These are phyloP conservation scores for Microctonus aethiopoides DNA, from an alignment of 2,888 invertebrate genomes.

Conservation along the genomic window DNA sequence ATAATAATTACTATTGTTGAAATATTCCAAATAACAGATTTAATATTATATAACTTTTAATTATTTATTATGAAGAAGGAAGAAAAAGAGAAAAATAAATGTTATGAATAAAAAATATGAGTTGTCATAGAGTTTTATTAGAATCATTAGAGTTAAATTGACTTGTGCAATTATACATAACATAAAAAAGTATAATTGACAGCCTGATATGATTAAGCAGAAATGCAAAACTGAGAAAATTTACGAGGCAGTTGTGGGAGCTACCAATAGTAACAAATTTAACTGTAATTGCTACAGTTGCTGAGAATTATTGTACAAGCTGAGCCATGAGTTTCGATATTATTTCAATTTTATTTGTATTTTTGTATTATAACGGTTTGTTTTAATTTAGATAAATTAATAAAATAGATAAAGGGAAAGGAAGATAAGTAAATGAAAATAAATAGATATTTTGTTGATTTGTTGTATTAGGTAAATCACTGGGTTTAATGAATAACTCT, in stretches of 20 bases:
- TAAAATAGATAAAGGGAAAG: too few species aligned
- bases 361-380: neutral
- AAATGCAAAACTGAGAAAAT: neutral
- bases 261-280: neutral
- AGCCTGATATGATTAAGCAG: neutral
- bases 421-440: too few species aligned
- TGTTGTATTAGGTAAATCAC: constrained; percentile 3
- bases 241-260: neutral
- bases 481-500: neutral
- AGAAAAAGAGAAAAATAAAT: too few species aligned
- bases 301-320: neutral
- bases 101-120: too few species aligned
- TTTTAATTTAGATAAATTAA: neutral
- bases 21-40: too few species aligned
- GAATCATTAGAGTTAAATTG: too few species aligned
- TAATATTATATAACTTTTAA: too few species aligned
- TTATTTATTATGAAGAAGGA: too few species aligned
- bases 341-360: neutral
- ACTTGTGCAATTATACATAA: neutral
- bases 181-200: constrained; percentile 5
- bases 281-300: neutral
- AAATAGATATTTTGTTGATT: neutral
- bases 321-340: neutral
- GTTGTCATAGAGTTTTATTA: too few species aligned
- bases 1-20: too few species aligned